phyloP scores from a whole-genome alignment of 2,888 invertebrate species.

The Adineta ricciae region DNA sequence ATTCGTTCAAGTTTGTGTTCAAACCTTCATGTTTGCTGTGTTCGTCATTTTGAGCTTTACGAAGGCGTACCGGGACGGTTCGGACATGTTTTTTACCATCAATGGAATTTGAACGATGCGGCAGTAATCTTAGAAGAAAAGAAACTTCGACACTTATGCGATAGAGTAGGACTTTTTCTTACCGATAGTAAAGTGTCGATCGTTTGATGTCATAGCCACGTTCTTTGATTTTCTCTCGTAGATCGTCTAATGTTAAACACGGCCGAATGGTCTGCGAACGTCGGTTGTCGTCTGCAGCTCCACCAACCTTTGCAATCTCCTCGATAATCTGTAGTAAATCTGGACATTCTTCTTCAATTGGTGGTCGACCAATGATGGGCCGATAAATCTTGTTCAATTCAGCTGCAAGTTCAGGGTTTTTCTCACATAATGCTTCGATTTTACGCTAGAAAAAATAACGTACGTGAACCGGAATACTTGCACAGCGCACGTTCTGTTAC shows the following conservation, averaged over 20 bases:
- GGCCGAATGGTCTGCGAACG: slow-evolving; percentile 1
- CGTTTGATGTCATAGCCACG: slow-evolving; percentile 19
- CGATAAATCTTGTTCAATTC: slow-evolving; percentile 19
- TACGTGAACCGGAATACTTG: not conserved
- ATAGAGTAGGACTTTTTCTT: too few relatives aligned
- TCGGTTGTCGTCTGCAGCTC: not conserved
- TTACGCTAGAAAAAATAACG: not conserved
- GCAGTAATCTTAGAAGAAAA: not conserved
- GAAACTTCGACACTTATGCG: too few relatives aligned
- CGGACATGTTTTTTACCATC: slow-evolving; percentile 16
- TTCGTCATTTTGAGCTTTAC: slow-evolving; percentile 26
- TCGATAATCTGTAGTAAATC: slow-evolving; percentile 12
- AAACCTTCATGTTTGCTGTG: slow-evolving; percentile 39
- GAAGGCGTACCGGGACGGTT: slow-evolving; percentile 6
- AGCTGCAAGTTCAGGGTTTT: not conserved
- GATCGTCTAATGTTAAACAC: slow-evolving; percentile 16
- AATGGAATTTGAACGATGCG: slow-evolving; percentile 4
- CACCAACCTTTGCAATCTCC: slow-evolving; percentile 17
- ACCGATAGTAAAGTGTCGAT: slow-evolving; percentile 13
- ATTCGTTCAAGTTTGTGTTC: slow-evolving; percentile 36
- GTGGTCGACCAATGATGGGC: not conserved
- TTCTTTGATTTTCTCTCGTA: slow-evolving; percentile 15
- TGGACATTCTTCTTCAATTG: slow-evolving; percentile 15
- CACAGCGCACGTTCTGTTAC: not conserved
- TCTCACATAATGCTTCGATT: not conserved